phyloP scores from a whole-genome alignment of 1,140 invertebrate species.

The Drosophila repleta region DNA sequence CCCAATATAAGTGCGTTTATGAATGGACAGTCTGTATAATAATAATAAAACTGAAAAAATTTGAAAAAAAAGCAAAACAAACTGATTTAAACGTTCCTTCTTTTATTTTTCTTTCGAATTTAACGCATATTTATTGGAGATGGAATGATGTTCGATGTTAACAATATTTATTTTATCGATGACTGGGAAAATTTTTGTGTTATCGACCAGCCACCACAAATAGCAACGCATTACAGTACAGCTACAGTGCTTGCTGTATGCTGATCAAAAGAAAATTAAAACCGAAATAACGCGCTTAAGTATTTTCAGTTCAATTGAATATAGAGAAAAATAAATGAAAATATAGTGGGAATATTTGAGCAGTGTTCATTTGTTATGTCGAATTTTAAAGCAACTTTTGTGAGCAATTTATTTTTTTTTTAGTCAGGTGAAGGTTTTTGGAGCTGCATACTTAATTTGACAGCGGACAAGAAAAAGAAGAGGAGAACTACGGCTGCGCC shows the following conservation, averaged over 20 bases:
- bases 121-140: not conserved
- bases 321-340: not conserved
- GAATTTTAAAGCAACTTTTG: not conserved
- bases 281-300: not conserved
- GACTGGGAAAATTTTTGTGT: not conserved
- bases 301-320: not conserved
- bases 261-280: not conserved
- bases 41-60: conserved; percentile 83
- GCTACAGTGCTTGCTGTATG: conserved; percentile 3
- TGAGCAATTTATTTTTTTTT: not conserved
- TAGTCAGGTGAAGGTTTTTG: not conserved
- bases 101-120: conserved; percentile 1
- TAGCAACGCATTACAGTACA: not conserved
- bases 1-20: conserved; percentile 84
- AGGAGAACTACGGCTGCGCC: conserved; percentile 39
- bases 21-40: conserved; percentile 84
- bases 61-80: conserved; percentile 66
- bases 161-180: not conserved
- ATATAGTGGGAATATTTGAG: not conserved
- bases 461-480: conserved; percentile 7
- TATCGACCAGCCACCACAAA: conserved; percentile 15
- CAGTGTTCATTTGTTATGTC: not conserved
- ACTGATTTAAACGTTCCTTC: not conserved
- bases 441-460: conserved; percentile 11
- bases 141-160: not conserved